Percentiles rank a stretch among this genome's conserved stretches.
These are phyloP conservation scores for Hartigia nigra DNA, from an alignment of 2,888 invertebrate species.

Conservation along the genomic window DNA sequence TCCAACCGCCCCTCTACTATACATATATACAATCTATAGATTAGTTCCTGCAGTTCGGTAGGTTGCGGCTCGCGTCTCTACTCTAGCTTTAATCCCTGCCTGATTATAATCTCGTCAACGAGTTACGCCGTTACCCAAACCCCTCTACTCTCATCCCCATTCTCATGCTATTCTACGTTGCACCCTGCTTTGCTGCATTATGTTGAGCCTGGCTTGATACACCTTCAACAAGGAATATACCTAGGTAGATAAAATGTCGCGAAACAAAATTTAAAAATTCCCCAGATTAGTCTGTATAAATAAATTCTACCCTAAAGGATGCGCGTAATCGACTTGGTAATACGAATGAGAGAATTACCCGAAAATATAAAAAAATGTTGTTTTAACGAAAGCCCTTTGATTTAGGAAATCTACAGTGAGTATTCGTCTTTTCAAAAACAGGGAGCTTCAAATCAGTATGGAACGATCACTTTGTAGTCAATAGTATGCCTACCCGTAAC, in stretches of 20 bases:
- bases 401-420: neutral
- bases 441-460: too few relatives aligned
- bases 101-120: conserved; percentile 65
- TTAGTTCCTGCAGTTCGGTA: neutral
- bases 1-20: neutral
- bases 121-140: conserved; percentile 54
- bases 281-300: neutral
- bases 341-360: neutral
- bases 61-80: conserved; percentile 25
- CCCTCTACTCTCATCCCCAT: conserved; percentile 21
- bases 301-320: neutral
- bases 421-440: neutral
- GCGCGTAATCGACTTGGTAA: neutral
- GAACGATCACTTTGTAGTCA: neutral
- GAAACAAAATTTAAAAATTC: neutral
- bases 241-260: neutral
- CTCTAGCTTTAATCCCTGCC: conserved; percentile 58
- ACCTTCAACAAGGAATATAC: neutral
- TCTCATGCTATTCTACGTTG: neutral
- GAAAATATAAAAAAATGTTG: neutral
- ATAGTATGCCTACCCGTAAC: neutral
- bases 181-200: neutral
- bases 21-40: neutral
- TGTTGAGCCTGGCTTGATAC: neutral
- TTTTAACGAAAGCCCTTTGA: neutral